phyloP scores from a whole-genome alignment of 2,888 invertebrate genomes.

The Rhodophaea formosa region DNA sequence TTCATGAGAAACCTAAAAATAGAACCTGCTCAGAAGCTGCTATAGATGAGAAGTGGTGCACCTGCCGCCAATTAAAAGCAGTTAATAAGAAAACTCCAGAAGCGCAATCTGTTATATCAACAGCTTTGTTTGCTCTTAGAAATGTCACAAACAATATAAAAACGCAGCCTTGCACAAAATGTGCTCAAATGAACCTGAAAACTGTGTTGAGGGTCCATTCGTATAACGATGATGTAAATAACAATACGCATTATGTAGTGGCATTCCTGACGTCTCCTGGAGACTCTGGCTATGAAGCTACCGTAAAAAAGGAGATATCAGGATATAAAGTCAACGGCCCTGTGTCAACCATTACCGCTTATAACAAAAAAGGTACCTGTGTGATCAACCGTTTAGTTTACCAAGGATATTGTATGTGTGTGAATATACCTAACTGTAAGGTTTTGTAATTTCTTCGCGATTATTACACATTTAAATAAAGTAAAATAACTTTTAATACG shows the following conservation, averaged over 20 bases:
- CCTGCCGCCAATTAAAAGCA: conserved; percentile 80
- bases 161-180: conserved; percentile 57
- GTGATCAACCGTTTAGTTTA: conserved; percentile 36
- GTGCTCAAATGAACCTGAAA: conserved; percentile 73
- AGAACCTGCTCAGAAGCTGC: conserved; percentile 85
- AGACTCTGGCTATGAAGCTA: conserved; percentile 84
- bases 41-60: conserved; percentile 87
- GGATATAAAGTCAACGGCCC: conserved; percentile 72
- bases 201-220: conserved; percentile 66
- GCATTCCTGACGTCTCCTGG: conserved; percentile 84
- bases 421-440: conserved; percentile 26
- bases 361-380: conserved; percentile 49
- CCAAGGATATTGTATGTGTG: conserved; percentile 51
- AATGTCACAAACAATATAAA: conserved; percentile 36
- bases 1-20: conserved; percentile 76
- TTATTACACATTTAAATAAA: too few species aligned
- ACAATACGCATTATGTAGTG: conserved; percentile 77
- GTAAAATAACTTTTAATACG: too few species aligned
- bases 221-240: conserved; percentile 51
- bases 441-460: too few species aligned
- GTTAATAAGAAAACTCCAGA: conserved; percentile 52
- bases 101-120: conserved; percentile 65
- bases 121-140: conserved; percentile 53
- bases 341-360: conserved; percentile 65
- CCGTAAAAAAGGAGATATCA: conserved; percentile 68